phyloP scores from a whole-genome alignment of 2,888 invertebrate species.

The Lamproptera curius region DNA sequence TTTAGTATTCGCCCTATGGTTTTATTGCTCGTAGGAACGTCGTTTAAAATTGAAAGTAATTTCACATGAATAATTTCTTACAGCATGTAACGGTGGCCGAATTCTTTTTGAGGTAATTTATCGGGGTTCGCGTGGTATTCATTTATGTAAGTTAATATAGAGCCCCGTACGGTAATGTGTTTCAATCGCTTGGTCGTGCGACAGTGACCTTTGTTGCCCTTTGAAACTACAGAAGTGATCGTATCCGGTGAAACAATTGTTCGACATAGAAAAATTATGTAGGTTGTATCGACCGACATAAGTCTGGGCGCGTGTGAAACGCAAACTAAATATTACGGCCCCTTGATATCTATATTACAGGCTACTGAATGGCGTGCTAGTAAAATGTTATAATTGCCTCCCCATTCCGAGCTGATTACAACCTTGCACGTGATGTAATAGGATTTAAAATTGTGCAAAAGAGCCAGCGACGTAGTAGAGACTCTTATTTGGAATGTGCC shows the following conservation, averaged over 20 bases:
- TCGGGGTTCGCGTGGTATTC: no score
- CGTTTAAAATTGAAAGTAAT: background rate
- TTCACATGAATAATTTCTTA: background rate
- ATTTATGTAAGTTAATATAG: no score
- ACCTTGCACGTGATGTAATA: conserved; percentile 35
- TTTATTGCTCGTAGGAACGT: background rate
- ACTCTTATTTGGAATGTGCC: conserved; percentile 38
- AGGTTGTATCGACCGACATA: conserved; percentile 33
- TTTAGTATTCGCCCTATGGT: background rate
- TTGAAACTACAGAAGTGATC: background rate
- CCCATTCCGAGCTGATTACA: conserved; percentile 34
- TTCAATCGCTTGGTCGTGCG: background rate
- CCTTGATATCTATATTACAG: conserved; percentile 60
- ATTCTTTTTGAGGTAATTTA: no score
- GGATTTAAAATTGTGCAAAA: conserved; percentile 30
- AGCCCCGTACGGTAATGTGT: no score
- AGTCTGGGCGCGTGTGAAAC: conserved; percentile 48
- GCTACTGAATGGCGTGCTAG: conserved; percentile 16
- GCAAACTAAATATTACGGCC: conserved; percentile 47
- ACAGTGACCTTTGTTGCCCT: conserved; percentile 7
- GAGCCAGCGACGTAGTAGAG: conserved; percentile 27
- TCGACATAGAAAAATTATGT: conserved; percentile 34
- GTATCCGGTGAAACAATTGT: conserved; percentile 3
- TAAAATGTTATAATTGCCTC: conserved; percentile 21
- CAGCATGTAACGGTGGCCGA: background rate